phyloP scores from a whole-genome alignment of 2,888 invertebrate species.

The Caenorhabditis drosophilae region DNA sequence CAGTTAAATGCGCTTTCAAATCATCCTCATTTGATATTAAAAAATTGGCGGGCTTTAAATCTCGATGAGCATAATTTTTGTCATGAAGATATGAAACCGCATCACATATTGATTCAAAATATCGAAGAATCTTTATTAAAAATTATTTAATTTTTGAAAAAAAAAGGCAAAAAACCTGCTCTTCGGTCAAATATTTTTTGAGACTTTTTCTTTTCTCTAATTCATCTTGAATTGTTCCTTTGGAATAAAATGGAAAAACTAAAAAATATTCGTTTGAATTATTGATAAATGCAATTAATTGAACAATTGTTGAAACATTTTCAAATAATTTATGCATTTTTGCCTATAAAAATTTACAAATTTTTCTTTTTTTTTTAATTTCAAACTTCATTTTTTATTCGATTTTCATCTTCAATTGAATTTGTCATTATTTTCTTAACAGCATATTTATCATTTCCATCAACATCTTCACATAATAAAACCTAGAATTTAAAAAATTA shows the following conservation, averaged over 20 bases:
- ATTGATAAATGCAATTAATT: slow-evolving; percentile 18
- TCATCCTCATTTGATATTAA: slow-evolving; percentile 78
- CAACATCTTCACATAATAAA: slow-evolving; percentile 1
- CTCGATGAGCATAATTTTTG: slow-evolving; percentile 72
- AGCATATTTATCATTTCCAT: slow-evolving; percentile 47
- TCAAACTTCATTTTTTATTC: not conserved
- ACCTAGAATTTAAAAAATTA: not conserved
- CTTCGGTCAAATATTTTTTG: slow-evolving; percentile 8
- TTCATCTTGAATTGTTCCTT: slow-evolving; percentile 19
- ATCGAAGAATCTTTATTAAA: slow-evolving; percentile 32
- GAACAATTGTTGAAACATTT: slow-evolving; percentile 11
- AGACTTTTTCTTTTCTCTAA: slow-evolving; percentile 6
- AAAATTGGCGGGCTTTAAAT: slow-evolving; percentile 85
- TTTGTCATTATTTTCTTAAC: slow-evolving; percentile 53
- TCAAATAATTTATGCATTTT: slow-evolving; percentile 16
- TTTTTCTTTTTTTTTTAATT: slow-evolving; percentile 10
- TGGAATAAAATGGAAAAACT: slow-evolving; percentile 36
- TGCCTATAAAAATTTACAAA: slow-evolving; percentile 11
- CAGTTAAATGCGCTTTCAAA: slow-evolving; percentile 80
- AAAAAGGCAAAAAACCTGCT: slow-evolving; percentile 4
- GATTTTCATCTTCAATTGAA: slow-evolving; percentile 28
- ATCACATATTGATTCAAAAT: slow-evolving; percentile 35
- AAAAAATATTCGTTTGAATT: slow-evolving; percentile 13
- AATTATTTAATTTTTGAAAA: not conserved
- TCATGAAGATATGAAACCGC: slow-evolving; percentile 53